Conservation (phyloP, 2,888 invertebrate genomes). For the Athalia cordata region DNA sequence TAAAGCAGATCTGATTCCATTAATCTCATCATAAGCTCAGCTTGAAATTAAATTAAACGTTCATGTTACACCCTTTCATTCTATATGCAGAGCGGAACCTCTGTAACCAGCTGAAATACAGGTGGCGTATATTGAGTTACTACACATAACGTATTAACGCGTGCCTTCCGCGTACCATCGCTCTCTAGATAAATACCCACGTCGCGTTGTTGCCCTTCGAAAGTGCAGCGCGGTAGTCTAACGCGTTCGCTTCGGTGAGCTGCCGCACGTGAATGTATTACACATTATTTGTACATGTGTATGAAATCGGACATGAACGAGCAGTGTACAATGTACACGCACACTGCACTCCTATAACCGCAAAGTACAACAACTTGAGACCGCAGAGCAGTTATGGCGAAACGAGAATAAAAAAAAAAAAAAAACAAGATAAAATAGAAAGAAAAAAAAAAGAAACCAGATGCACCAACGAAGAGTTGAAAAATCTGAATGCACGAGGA, state of each 20-base stretch:
- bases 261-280: slow-evolving; percentile 27
- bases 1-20: not conserved
- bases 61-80: not conserved
- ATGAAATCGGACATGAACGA: not conserved
- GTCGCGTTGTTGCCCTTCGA: slow-evolving; percentile 3
- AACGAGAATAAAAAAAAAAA: no score
- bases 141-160: slow-evolving; percentile 1
- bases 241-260: slow-evolving; percentile 34
- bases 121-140: slow-evolving; percentile 22
- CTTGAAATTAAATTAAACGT: not conserved
- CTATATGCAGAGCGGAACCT: not conserved
- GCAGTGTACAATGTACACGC: not conserved
- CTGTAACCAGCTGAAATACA: not conserved
- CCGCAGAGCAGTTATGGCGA: slow-evolving; percentile 8
- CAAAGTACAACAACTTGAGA: slow-evolving; percentile 39
- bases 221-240: slow-evolving; percentile 2
- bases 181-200: slow-evolving; percentile 36
- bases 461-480: not conserved
- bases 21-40: not conserved
- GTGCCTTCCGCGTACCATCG: slow-evolving; percentile 23
- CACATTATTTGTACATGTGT: slow-evolving; percentile 4
- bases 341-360: not conserved
- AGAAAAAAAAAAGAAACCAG: slow-evolving; percentile 7
- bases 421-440: no score
- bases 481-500: slow-evolving; percentile 22